A percentile compares a stretch with the other conserved stretches of the same genome.
Conservation (phyloP, 2,113 vertebrate species). For the Pelobates fuscus region DNA sequence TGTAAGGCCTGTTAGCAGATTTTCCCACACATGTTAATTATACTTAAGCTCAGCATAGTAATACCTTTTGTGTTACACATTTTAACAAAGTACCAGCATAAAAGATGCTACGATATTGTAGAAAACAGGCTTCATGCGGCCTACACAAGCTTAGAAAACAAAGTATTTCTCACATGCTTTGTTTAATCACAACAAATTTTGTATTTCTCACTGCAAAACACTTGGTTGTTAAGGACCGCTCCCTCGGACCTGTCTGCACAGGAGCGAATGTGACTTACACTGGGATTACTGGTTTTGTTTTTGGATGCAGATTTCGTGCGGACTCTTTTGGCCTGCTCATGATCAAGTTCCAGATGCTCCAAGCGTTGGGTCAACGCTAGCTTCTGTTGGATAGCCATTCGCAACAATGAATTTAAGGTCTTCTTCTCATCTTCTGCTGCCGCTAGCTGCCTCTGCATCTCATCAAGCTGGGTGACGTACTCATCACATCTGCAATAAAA, state of each 20-base stretch:
- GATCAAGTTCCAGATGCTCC: constrained; percentile 91
- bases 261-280: constrained; percentile 85
- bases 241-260: constrained; percentile 78
- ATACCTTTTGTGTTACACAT: constrained; percentile 64
- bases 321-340: constrained; percentile 87
- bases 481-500: constrained; percentile 84
- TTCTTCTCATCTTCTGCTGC: constrained; percentile 98
- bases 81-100: constrained; percentile 73
- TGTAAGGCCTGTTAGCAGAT: constrained; percentile 70
- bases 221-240: constrained; percentile 77
- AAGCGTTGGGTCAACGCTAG: constrained; percentile 94
- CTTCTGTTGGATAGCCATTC: constrained; percentile 99
- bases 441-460: constrained; percentile 95
- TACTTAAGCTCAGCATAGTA: constrained; percentile 68
- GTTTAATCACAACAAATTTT: constrained; percentile 95
- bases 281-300: constrained; percentile 79
- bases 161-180: constrained; percentile 38
- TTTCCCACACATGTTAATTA: constrained; percentile 72
- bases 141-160: constrained; percentile 55
- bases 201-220: constrained; percentile 95
- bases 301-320: constrained; percentile 78
- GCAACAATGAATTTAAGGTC: constrained; percentile 92
- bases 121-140: constrained; percentile 74
- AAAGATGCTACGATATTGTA: constrained; percentile 65
- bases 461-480: constrained; percentile 94